These are phyloP conservation scores for Spialia ferax DNA, from an alignment of 2,888 invertebrate genomes.

Conservation along the genomic window DNA sequence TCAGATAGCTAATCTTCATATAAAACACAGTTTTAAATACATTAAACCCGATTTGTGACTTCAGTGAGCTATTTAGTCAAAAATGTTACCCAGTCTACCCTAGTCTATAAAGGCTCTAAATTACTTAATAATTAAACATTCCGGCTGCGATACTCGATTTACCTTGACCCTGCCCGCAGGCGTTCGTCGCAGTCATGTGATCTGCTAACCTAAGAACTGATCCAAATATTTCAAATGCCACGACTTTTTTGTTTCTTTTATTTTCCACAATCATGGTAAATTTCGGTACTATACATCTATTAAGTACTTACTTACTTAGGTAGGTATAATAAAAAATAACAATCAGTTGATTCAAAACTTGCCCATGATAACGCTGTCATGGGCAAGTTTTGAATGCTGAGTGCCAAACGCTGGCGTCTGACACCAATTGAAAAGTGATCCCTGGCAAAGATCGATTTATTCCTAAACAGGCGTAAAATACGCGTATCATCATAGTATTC, in stretches of 20 bases:
- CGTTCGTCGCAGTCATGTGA: slow-evolving; percentile 62
- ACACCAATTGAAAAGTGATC: neutral
- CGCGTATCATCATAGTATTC: neutral
- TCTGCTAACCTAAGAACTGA: slow-evolving; percentile 37
- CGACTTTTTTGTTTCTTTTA: neutral
- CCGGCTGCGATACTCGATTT: slow-evolving; percentile 47
- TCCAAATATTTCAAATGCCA: slow-evolving; percentile 30
- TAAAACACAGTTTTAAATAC: too few species aligned
- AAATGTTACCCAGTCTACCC: too few species aligned
- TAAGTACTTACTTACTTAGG: too few species aligned
- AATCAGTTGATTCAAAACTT: too few species aligned
- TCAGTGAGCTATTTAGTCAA: too few species aligned
- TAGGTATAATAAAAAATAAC: too few species aligned
- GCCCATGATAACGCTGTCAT: too few species aligned
- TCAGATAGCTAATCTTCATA: too few species aligned
- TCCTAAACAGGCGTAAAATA: slow-evolving; percentile 1
- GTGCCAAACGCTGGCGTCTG: too few species aligned
- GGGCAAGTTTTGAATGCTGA: too few species aligned
- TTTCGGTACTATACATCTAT: too few species aligned
- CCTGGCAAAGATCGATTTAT: neutral
- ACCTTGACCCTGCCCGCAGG: slow-evolving; percentile 62
- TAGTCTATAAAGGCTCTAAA: neutral
- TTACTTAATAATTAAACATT: slow-evolving; percentile 40
- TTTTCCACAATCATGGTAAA: neutral
- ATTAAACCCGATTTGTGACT: too few species aligned